These are phyloP conservation scores for Ibidorhyncha struthersii DNA, from an alignment of 2,113 vertebrate species.

Conservation along the genomic window DNA sequence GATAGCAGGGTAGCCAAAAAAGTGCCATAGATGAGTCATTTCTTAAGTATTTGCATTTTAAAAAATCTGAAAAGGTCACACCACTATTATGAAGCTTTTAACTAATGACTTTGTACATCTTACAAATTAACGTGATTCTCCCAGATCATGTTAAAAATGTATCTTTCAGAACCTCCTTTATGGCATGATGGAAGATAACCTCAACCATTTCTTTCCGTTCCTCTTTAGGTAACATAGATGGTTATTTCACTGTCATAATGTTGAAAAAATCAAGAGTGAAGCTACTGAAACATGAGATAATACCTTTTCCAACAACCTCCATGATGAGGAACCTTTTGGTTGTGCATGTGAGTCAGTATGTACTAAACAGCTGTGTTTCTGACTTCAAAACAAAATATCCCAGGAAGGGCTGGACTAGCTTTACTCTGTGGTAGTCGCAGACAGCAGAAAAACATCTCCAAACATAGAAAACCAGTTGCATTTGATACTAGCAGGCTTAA, in stretches of 20 bases:
- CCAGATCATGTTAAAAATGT: neutral
- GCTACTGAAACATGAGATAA: conserved; percentile 82
- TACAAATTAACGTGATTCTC: neutral
- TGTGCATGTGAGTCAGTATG: conserved; percentile 76
- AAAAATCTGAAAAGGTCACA: neutral
- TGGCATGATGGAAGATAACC: neutral
- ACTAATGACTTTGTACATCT: neutral
- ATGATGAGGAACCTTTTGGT: conserved; percentile 96
- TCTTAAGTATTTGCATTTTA: neutral
- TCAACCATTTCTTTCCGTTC: neutral
- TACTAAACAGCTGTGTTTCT: neutral
- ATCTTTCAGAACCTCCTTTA: neutral
- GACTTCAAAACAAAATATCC: neutral
- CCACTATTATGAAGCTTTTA: accelerated
- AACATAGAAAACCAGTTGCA: neutral
- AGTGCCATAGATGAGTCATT: neutral
- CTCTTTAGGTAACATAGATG: conserved; percentile 82
- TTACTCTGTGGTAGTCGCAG: neutral
- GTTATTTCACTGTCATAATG: conserved; percentile 92
- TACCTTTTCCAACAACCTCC: conserved; percentile 83
- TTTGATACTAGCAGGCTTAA: neutral
- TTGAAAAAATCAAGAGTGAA: conserved; percentile 89
- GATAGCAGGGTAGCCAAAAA: neutral
- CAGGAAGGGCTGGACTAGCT: neutral
- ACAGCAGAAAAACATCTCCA: neutral